Conservation (phyloP, 2,888 invertebrate genomes). For the Pristionchus maxplancki region DNA sequence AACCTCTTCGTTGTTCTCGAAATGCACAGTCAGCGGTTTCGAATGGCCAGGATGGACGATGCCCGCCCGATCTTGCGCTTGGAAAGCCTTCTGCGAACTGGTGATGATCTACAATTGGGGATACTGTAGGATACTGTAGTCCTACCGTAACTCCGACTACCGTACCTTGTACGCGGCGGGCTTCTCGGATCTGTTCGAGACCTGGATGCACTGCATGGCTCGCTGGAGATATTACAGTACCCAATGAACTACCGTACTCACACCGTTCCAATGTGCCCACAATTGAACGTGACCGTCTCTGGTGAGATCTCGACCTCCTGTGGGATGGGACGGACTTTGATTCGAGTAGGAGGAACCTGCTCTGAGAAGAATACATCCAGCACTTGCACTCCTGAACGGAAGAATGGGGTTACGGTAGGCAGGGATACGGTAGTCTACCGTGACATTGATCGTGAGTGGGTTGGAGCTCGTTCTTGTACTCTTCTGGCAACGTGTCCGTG, state of each 20-base stretch:
- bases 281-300: neutral
- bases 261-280: neutral
- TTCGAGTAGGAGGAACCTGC: neutral
- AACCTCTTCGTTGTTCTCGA: neutral
- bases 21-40: neutral
- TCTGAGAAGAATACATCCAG: neutral
- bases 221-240: neutral
- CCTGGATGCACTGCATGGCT: neutral
- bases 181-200: neutral
- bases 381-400: neutral
- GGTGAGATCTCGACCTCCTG: neutral
- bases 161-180: neutral
- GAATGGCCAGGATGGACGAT: neutral
- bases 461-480: neutral
- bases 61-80: neutral
- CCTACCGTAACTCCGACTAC: neutral
- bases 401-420: neutral
- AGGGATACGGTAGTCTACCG: neutral
- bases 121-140: neutral
- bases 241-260: neutral
- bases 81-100: neutral
- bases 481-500: neutral
- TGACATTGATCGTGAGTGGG: neutral
- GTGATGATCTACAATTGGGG: neutral
- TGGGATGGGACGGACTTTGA: neutral